phyloP scores from a whole-genome alignment of 2,797 vertebrate genomes.

The Chanos chanos region DNA sequence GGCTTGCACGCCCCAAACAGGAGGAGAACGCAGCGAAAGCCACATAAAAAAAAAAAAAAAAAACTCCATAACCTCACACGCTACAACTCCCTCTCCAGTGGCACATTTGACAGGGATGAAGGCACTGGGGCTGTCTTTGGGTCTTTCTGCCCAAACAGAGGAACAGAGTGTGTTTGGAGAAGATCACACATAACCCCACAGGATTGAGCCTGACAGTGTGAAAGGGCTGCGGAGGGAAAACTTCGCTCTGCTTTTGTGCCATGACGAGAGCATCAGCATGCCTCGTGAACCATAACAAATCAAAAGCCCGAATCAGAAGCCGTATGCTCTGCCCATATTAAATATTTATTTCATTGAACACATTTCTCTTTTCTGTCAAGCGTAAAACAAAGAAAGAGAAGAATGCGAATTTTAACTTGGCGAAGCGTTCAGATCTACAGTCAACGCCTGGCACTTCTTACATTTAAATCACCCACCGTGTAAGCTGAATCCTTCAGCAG shows the following conservation, averaged over 20 bases:
- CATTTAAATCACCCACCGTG: too few species aligned
- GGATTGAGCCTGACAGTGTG: slow-evolving; percentile 2
- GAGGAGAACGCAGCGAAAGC: background rate
- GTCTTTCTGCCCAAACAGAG: slow-evolving; percentile 6
- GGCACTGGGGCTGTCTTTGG: slow-evolving; percentile 2
- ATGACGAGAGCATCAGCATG: background rate
- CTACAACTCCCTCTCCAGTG: slow-evolving; percentile 10
- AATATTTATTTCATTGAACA: background rate
- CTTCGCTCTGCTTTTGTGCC: background rate
- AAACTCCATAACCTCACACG: slow-evolving; percentile 26
- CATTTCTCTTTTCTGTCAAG: too few species aligned
- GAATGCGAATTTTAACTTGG: too few species aligned
- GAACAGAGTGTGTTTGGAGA: background rate
- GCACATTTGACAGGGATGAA: slow-evolving; percentile 1
- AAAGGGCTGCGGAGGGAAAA: slow-evolving; percentile 4
- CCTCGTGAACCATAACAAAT: background rate
- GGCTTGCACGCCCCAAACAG: slow-evolving; percentile 44
- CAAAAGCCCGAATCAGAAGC: background rate
- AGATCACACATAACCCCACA: background rate
- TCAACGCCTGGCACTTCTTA: too few species aligned
- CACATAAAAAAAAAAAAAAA: slow-evolving; percentile 29
- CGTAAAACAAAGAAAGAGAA: too few species aligned
- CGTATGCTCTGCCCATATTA: background rate
- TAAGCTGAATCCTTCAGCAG: too few species aligned
- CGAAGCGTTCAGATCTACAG: too few species aligned